These are phyloP conservation scores for Takifugu rubripes DNA, from an alignment of 2,797 vertebrate species.

Conservation along the genomic window DNA sequence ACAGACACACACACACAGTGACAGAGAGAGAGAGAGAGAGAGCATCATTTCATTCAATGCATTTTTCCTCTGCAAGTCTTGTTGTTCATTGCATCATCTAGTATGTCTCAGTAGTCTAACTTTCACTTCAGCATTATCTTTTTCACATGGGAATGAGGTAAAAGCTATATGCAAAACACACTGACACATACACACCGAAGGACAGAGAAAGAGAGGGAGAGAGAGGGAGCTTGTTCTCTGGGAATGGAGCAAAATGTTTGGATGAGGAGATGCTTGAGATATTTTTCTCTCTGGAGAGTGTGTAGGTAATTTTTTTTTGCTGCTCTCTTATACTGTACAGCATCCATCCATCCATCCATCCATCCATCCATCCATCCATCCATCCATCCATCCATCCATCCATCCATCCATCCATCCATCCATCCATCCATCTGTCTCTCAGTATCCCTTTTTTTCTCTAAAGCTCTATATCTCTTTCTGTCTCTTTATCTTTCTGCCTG, in stretches of 20 bases:
- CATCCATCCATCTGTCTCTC: no score
- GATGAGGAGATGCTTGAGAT: conserved; percentile 55
- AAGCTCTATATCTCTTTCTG: no score
- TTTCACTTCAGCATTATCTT: conserved; percentile 43
- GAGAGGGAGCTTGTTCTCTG: conserved; percentile 21
- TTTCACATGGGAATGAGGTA: conserved; percentile 52
- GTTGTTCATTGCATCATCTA: conserved; percentile 68
- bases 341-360: neutral
- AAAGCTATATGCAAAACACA: conserved; percentile 32
- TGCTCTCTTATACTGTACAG: neutral
- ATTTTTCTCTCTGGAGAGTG: conserved; percentile 49
- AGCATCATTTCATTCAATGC: conserved; percentile 38
- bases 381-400: no score
- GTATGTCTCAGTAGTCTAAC: conserved; percentile 42
- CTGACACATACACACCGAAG: conserved; percentile 15
- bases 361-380: no score
- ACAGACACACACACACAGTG: conserved; percentile 21
- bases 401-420: no score
- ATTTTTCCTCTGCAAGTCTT: conserved; percentile 46
- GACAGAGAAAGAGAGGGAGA: neutral
- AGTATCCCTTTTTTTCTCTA: no score
- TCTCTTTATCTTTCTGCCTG: no score
- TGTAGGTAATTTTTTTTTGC: conserved; percentile 19
- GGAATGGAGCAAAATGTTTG: conserved; percentile 56
- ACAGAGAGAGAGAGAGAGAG: no score